Conservation (phyloP, 30 jellyfish, hydroid and myxozoan species). For the Nemopilema nomurai region DNA sequence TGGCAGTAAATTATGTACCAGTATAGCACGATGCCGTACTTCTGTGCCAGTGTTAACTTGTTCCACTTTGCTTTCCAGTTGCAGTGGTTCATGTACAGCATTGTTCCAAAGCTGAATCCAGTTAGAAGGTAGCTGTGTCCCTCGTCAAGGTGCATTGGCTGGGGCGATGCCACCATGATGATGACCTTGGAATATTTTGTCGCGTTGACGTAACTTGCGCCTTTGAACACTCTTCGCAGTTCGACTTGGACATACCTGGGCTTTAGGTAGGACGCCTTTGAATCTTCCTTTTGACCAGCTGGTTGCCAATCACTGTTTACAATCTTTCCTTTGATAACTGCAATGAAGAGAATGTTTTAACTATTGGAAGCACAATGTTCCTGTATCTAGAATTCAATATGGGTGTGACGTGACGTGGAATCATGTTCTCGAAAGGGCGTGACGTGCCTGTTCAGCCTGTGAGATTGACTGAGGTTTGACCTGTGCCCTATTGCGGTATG, state of each 20-base stretch:
- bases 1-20: slow-evolving; percentile 34
- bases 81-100: slow-evolving; percentile 35
- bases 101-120: slow-evolving; percentile 35
- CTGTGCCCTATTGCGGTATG: background rate
- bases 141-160: slow-evolving; percentile 26
- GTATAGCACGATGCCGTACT: slow-evolving; percentile 24
- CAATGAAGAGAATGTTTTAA: background rate
- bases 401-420: background rate
- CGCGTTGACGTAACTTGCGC: slow-evolving; percentile 9
- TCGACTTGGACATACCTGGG: slow-evolving; percentile 26
- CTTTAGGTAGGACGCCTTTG: slow-evolving; percentile 6
- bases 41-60: slow-evolving; percentile 49
- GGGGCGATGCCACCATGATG: slow-evolving; percentile 36
- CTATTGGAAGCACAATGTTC: background rate
- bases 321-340: slow-evolving; percentile 52
- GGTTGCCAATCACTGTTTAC: slow-evolving; percentile 29
- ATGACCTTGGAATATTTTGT: slow-evolving; percentile 1
- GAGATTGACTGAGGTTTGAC: background rate
- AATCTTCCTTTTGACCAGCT: background rate
- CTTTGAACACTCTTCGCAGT: slow-evolving; percentile 40
- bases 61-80: slow-evolving; percentile 61
- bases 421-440: background rate
- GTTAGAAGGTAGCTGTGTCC: slow-evolving; percentile 49
- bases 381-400: background rate
- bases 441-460: background rate